phyloP scores from a whole-genome alignment of 1,140 invertebrate genomes.

The Macrosteles quadrilineatus region DNA sequence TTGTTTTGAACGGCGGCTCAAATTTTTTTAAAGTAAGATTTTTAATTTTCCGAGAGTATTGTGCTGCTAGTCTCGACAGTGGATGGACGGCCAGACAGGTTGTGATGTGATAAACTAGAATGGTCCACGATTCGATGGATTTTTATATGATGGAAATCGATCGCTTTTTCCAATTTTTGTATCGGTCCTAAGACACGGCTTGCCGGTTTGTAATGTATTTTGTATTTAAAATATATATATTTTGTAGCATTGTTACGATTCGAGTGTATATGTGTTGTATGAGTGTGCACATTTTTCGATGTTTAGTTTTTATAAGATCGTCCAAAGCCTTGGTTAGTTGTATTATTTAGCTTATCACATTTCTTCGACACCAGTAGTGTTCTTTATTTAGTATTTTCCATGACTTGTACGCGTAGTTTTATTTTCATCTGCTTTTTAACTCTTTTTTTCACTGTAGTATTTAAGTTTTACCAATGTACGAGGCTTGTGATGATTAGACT shows the following conservation, averaged over 20 bases:
- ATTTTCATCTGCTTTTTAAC: too few species aligned
- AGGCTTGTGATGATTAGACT: too few species aligned
- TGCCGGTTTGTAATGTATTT: conserved; percentile 28
- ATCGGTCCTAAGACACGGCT: conserved; percentile 23
- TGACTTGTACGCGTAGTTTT: neutral
- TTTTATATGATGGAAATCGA: conserved; percentile 11
- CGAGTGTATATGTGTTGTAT: conserved; percentile 23
- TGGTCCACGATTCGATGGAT: neutral
- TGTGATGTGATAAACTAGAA: conserved; percentile 12
- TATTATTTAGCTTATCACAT: neutral
- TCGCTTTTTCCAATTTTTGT: conserved; percentile 22
- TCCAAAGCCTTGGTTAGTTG: neutral
- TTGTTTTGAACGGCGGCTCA: conserved; percentile 3
- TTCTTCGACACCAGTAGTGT: conserved; percentile 6
- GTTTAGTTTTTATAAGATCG: neutral
- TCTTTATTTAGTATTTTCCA: conserved; percentile 7
- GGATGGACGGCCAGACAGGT: conserved; percentile 12
- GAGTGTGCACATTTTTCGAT: conserved; percentile 3
- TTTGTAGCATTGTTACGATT: conserved; percentile 17
- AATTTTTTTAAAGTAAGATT: neutral
- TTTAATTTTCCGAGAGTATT: conserved; percentile 2
- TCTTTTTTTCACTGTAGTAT: too few species aligned
- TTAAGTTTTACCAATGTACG: too few species aligned
- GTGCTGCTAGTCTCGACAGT: too few species aligned
- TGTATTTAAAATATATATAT: conserved; percentile 26